Conservation (phyloP, 2,888 invertebrate species). For the Argyra leucocephala region DNA sequence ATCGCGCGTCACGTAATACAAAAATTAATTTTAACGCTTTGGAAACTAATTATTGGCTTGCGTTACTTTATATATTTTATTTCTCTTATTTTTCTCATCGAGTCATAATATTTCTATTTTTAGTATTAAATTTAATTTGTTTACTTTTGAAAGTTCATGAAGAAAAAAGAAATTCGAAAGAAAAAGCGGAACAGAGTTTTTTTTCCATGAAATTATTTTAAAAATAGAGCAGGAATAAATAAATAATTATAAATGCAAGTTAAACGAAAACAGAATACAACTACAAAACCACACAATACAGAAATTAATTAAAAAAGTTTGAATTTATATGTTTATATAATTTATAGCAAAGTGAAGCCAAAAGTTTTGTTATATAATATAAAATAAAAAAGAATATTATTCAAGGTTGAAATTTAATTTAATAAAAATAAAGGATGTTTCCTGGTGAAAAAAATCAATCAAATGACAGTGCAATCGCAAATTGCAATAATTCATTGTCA, state of each 20-base stretch:
- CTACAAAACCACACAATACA: too few species aligned
- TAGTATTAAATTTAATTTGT: not conserved
- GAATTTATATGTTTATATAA: too few species aligned
- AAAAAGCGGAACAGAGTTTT: not conserved
- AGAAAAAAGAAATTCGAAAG: not conserved
- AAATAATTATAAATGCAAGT: not conserved
- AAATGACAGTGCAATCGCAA: too few species aligned
- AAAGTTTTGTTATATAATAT: too few species aligned
- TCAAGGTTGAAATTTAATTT: too few species aligned
- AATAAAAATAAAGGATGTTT: too few species aligned
- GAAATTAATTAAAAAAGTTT: too few species aligned
- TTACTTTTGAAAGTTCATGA: not conserved
- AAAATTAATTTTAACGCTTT: not conserved
- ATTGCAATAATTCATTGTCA: too few species aligned
- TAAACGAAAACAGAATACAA: not conserved
- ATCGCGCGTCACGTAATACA: not conserved
- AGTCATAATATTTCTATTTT: slow-evolving; percentile 4
- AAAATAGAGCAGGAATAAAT: not conserved
- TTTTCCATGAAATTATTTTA: not conserved
- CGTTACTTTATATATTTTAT: too few species aligned
- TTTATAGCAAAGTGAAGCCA: too few species aligned
- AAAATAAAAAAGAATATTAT: too few species aligned
- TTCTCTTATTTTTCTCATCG: not conserved
- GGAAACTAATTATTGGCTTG: not conserved
- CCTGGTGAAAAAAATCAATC: too few species aligned